Conservation (phyloP, 1,140 invertebrate species). For the Pteromalus puparum region DNA sequence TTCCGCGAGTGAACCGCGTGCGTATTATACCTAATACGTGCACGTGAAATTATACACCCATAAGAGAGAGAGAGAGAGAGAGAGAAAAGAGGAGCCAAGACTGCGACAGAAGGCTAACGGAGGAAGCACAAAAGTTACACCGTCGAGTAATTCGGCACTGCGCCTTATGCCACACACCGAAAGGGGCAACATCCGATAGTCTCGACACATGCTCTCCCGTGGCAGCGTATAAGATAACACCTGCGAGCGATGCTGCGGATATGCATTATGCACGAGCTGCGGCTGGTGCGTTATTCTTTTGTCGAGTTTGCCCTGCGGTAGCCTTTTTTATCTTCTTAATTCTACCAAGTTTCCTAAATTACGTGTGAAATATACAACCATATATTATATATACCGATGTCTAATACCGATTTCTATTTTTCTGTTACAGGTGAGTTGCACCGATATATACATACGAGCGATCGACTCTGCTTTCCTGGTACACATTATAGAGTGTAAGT, state of each 20-base stretch:
- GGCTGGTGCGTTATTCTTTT: neutral
- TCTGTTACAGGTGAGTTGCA: constrained; percentile 43
- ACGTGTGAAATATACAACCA: neutral
- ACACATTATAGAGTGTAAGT: neutral
- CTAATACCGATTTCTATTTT: neutral
- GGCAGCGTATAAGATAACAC: constrained; percentile 23
- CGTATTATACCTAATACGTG: too few relatives aligned
- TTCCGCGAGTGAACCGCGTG: constrained; percentile 1
- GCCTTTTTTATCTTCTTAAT: neutral
- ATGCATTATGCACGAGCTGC: neutral
- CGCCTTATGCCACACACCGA: constrained; percentile 25
- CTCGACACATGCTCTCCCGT: neutral
- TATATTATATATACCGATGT: too few relatives aligned
- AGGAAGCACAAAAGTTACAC: neutral
- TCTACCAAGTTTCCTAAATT: neutral
- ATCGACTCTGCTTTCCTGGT: neutral
- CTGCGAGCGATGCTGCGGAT: constrained; percentile 29
- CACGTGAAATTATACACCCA: constrained; percentile 26
- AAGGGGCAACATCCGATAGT: constrained; percentile 19
- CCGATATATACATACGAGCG: neutral
- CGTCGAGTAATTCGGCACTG: constrained; percentile 41
- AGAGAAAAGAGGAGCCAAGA: neutral
- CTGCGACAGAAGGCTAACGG: constrained; percentile 41
- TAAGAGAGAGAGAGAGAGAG: neutral
- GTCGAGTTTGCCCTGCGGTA: neutral